Base-by-base conservation (phyloP, 2,797 vertebrate species). In the Cossypha caffra region DNA sequence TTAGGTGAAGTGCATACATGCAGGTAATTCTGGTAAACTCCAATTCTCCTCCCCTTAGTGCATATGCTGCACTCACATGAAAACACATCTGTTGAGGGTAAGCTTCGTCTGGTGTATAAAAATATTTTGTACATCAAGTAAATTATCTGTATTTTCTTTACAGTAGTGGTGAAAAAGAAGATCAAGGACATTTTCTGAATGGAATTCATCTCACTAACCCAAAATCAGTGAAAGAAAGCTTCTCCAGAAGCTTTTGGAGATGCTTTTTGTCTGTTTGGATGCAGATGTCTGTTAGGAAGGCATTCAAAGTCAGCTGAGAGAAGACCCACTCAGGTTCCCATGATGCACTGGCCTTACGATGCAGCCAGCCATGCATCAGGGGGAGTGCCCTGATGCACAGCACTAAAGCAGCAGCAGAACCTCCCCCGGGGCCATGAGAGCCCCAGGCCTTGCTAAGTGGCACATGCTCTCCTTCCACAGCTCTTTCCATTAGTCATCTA, bases 401-500 rank as follows among this genome's bases (percentile, higher is more conserved):
- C 42, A 23, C 54, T 73, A 82, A 69, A 52, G 62, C 66, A 72
- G 23, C 50, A 50, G 42, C 66, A 84, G 28, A 57, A 8, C 35
- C n/a, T 92, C 94, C 72, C 63, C 62, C 11, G 64, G 80, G 86
- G 8, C n/a, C 18, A 1, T 9, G 57, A 87, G 8, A 79, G 64
- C 45, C 88, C 45, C 54, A 93, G 82, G 42, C 35, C n/a, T 51
- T 2, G 0, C 28, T 81, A 88, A 95, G 45, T 81, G 73, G n/a
- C 66, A 71, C 69, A 76, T 50, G 57, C 8, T 75, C 20, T 84
- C 62, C 50, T 50, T 72, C 45, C 37, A 83, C 31, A 43, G 12
- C 59, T 86, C 40, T 86, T 50, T 67, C 73, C 69, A 64, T 86
- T 59, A 95, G 43, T 35, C 19, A 28, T 51, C 14, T 91, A 55